Evolutionary conservation across 2,888 invertebrate species (phyloP).

Genomic region (Cantharis lateralis): DNA sequence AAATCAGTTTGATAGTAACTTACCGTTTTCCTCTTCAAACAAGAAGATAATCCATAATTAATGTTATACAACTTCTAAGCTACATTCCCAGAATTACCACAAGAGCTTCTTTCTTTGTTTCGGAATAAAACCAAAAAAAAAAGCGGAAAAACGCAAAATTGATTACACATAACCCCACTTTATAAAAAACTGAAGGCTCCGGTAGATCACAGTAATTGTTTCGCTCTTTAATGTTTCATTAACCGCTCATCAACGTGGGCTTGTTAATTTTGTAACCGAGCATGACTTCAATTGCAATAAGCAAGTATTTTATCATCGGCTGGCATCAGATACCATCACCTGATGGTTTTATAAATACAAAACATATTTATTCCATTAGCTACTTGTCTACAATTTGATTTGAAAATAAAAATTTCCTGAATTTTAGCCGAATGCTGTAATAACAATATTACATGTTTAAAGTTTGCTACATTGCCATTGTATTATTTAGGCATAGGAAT

Average conservation of each 20-base stretch:
- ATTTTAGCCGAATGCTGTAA: background rate
- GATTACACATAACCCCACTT: background rate
- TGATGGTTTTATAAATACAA: background rate
- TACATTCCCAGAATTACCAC: background rate
- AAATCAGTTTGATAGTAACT: background rate
- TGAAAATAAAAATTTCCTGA: background rate
- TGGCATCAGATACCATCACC: background rate
- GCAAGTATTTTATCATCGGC: too few species aligned
- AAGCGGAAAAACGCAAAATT: too few species aligned
- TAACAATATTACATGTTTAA: background rate
- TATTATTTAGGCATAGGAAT: background rate
- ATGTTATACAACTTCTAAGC: background rate
- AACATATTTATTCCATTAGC: background rate
- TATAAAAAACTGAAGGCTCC: background rate
- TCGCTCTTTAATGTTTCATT: background rate
- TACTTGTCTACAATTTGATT: background rate
- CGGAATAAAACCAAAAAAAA: too few species aligned
- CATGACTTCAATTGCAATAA: too few species aligned
- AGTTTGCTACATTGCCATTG: background rate
- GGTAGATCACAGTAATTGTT: background rate
- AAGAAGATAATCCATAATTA: background rate
- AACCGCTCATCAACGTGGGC: background rate
- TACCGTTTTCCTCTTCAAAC: background rate
- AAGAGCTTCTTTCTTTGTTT: background rate
- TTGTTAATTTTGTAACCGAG: background rate